Percentiles rank a stretch among this genome's conserved stretches.
These are phyloP conservation scores for Chrysoperla carnea DNA, from an alignment of 1,140 invertebrate genomes.

Conservation along the genomic window DNA sequence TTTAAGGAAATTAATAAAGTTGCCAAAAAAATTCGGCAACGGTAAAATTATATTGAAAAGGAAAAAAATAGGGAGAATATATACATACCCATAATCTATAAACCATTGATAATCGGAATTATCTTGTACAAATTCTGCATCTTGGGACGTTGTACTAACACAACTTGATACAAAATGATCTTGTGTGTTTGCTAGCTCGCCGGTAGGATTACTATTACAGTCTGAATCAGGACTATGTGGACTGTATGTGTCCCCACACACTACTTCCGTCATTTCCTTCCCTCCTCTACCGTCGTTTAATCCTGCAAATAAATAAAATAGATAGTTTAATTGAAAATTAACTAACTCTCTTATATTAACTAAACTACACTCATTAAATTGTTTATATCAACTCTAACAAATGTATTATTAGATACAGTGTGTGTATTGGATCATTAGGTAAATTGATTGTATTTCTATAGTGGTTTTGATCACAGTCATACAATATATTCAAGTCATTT, in stretches of 20 bases:
- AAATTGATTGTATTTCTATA: no score
- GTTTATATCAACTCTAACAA: no score
- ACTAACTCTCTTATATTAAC: no score
- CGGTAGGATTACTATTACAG: slow-evolving; percentile 22
- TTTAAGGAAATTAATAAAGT: no score
- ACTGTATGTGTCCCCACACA: slow-evolving; percentile 11
- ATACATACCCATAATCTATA: slow-evolving; percentile 60
- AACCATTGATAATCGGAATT: slow-evolving; percentile 82
- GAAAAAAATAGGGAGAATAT: slow-evolving; percentile 1
- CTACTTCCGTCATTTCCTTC: slow-evolving; percentile 20
- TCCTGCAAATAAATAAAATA: no score
- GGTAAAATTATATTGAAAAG: not conserved
- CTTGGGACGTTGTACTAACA: slow-evolving; percentile 20
- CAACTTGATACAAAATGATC: slow-evolving; percentile 7
- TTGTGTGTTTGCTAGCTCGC: slow-evolving; percentile 8
- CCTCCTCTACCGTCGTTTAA: slow-evolving; percentile 4
- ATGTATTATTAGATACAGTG: no score
- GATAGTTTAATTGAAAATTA: no score
- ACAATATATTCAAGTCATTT: no score
- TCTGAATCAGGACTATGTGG: slow-evolving; percentile 20
- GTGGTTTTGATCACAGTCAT: no score
- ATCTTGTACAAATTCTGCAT: slow-evolving; percentile 64
- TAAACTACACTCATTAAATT: no score
- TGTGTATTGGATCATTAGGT: no score
- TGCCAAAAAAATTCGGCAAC: no score